Evolutionary conservation across 2,797 vertebrate genomes (phyloP), one percentile per base, ranked within the genome.

Genomic region (Harpagifer antarcticus): DNA sequence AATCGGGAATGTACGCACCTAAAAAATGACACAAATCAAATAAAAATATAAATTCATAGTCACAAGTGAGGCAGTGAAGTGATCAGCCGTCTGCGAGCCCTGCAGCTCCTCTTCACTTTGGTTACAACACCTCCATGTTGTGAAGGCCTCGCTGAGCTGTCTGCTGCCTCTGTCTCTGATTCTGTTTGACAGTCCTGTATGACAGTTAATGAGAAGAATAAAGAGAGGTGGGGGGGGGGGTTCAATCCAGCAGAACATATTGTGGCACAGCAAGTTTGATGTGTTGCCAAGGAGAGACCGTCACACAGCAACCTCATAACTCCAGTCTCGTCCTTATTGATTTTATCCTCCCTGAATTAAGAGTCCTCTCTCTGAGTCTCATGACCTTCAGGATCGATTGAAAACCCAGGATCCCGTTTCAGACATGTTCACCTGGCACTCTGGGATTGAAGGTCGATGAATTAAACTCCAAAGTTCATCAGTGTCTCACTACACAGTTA

Each of bases 201-300:
- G 81, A 86, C 79, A 77, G 60, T 65, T 84, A 86, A 86, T 85
- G 71, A 88, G 78, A 59, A 72, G 60, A 60, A 66, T 45, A 64
- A 62, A 77, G 54, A 75, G 55, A 19, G 57, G 40, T 33, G 56
- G 44, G 23, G 56, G 44, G 37, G 48, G 10, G 76, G 74, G 69
- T 68, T 74, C 81, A 83, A 86, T 87, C 83, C 80, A 85, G 78
- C 68, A 65, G 81, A 82, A 79, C 81, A 85, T 79, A 86, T 79
- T 82, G 79, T 81, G 60, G 82, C 86, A 86, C 86, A 90, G 86
- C 87, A 88, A 71, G 86, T 90, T 78, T 77, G 66, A 58, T 85
- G 68, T 67, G 50, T 70, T 79, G 79, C 81, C 88, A 92, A 88
- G 81, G 86, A 89, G 87, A 63, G 69, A 42, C 71, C 13, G 53